Evolutionary conservation across 2,797 vertebrate genomes (phyloP).

Genomic region (Oreonectes daqikongensis): DNA sequence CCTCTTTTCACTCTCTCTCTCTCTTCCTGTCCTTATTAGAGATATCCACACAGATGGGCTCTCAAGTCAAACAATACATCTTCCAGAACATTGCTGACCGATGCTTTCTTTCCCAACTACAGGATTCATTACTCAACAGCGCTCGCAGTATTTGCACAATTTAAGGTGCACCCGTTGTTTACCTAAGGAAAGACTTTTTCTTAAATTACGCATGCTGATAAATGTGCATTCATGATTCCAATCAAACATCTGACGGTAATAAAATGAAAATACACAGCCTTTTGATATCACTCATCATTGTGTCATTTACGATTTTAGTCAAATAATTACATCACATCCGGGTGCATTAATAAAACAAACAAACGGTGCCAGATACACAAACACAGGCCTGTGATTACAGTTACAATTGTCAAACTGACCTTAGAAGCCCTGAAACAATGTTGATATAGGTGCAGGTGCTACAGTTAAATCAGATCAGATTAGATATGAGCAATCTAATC

Average conservation of each 20-base stretch:
- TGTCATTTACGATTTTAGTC: slow-evolving; percentile 17
- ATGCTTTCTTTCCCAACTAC: slow-evolving; percentile 10
- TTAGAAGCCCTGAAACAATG: background rate
- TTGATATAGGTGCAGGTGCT: slow-evolving; percentile 38
- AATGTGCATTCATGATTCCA: background rate
- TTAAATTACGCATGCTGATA: background rate
- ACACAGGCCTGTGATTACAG: slow-evolving; percentile 26
- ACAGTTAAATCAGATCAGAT: slow-evolving; percentile 34
- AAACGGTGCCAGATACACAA: background rate
- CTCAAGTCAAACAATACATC: slow-evolving; percentile 11
- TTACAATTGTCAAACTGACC: slow-evolving; percentile 10
- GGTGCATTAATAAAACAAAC: slow-evolving; percentile 32
- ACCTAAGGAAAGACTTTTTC: slow-evolving; percentile 8
- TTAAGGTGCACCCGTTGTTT: slow-evolving; percentile 26
- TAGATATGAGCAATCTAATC: slow-evolving; percentile 42
- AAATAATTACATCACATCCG: background rate
- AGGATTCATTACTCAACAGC: slow-evolving; percentile 9
- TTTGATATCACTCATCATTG: slow-evolving; percentile 10
- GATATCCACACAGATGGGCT: slow-evolving; percentile 9
- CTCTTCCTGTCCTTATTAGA: slow-evolving; percentile 1
- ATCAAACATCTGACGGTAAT: background rate
- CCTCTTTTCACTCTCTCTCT: background rate
- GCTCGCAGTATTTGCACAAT: slow-evolving; percentile 5
- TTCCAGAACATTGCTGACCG: slow-evolving; percentile 32
- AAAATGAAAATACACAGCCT: slow-evolving; percentile 15